Evolutionary conservation across 2,888 invertebrate genomes (phyloP).

Genomic region (Anodontia alba): DNA sequence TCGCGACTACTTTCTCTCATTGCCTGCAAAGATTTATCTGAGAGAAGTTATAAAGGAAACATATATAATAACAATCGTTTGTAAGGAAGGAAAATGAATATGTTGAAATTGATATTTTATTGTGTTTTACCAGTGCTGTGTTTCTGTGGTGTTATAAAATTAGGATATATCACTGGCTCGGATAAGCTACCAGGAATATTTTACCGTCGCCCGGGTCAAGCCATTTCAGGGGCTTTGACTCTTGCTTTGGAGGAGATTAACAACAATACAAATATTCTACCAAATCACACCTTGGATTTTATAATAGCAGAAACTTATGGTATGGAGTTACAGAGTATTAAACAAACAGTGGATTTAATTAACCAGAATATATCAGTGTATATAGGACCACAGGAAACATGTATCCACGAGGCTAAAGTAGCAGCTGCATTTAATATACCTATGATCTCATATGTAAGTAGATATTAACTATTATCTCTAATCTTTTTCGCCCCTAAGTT

Average conservation of each 20-base stretch:
- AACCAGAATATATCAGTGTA: slow-evolving; percentile 93
- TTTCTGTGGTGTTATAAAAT: slow-evolving; percentile 58
- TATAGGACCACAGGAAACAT: slow-evolving; percentile 95
- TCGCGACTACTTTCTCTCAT: neutral
- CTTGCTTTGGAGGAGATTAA: slow-evolving; percentile 93
- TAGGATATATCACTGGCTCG: slow-evolving; percentile 79
- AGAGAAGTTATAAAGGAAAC: neutral
- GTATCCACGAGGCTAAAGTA: slow-evolving; percentile 96
- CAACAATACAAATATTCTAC: slow-evolving; percentile 78
- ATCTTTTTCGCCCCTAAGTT: too few relatives aligned
- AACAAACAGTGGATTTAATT: slow-evolving; percentile 92
- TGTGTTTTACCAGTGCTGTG: neutral
- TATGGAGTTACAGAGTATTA: slow-evolving; percentile 93
- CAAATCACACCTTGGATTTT: slow-evolving; percentile 92
- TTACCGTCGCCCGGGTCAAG: slow-evolving; percentile 91
- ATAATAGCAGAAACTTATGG: slow-evolving; percentile 96
- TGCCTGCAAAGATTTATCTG: neutral
- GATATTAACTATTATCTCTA: too few relatives aligned
- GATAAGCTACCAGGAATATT: slow-evolving; percentile 39
- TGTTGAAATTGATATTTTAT: neutral
- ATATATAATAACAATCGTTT: neutral
- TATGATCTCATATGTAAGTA: slow-evolving; percentile 98
- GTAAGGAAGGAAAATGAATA: neutral
- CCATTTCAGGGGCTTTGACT: slow-evolving; percentile 93
- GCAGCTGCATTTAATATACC: slow-evolving; percentile 97